Base-by-base conservation (phyloP, 2,888 invertebrate genomes). In the Philaethria dido region DNA sequence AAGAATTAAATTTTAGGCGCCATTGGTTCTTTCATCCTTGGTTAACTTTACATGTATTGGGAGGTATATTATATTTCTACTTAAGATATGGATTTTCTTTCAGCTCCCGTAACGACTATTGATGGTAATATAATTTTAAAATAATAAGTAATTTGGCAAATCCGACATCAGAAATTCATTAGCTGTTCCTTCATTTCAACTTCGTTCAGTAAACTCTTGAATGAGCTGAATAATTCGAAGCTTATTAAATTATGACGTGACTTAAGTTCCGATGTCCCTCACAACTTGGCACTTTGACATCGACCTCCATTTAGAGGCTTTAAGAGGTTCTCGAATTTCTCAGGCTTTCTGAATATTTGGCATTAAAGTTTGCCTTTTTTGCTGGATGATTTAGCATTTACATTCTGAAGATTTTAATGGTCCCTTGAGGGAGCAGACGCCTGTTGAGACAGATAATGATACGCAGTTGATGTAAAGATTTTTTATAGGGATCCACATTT, bases 201-300 rank as follows among this genome's bases (percentile, higher is more conserved):
- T 69, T 69, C 57, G 57, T 45, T 25, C 57, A 54, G 29, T 22
- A 36, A 69, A 67, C 57, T 65, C 68, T 55, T 48, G 62, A 69
- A 64, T 39, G 48, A 62, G 39, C 63, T 67, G 68, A 68, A 67
- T 69, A 65, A 69, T 68, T 73, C 64, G 54, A 60, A 62, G 62
- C 59, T 71, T 69, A 71, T 69, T 68, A 69, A 69, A 69, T 72
- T 66, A 72, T 71, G 57, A 68, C 68, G 62, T 65, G 65, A 59
- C 62, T 64, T 48, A 61, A 57, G 57, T 61, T 68, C 54, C 64
- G 29, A 54, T 64, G 63, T 64, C 33, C 45, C 57, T 67, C 57
- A 54, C 62, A 54, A 65, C 54, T 62, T 62, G 70, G 62, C 65
- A 65, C 52, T 64, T 59, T 64, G 69, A 68, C 57, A 62, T 22